phyloP scores from a whole-genome alignment of 2,113 vertebrate genomes.

The Lagopus muta region DNA sequence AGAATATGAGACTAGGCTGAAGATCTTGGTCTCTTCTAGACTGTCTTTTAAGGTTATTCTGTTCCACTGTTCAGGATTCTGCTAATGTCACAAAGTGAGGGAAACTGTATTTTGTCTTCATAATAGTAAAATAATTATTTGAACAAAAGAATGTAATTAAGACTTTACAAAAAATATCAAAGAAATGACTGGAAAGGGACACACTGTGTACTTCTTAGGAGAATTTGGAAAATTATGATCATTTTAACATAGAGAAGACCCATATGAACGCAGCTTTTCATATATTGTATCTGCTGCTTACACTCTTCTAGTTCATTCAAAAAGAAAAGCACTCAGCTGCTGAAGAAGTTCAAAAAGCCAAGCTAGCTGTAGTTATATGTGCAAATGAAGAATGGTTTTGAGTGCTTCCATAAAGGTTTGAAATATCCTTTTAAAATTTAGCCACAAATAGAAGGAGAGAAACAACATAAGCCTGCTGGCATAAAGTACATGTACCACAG shows the following conservation, averaged over 20 bases:
- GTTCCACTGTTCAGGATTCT: accelerated
- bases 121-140: slow-evolving; percentile 42
- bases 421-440: slow-evolving; percentile 62
- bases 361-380: slow-evolving; percentile 51
- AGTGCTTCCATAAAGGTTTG: slow-evolving; percentile 30
- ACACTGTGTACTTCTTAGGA: slow-evolving; percentile 14
- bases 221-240: background rate
- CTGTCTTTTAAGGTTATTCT: background rate
- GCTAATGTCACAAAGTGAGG: slow-evolving; percentile 18
- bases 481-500: slow-evolving; percentile 46
- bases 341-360: slow-evolving; percentile 56
- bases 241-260: slow-evolving; percentile 26
- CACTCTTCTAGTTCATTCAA: slow-evolving; percentile 59
- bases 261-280: slow-evolving; percentile 46
- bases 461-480: slow-evolving; percentile 27
- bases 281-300: slow-evolving; percentile 72
- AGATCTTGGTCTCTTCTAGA: background rate
- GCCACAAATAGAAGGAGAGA: slow-evolving; percentile 56
- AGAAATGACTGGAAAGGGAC: background rate
- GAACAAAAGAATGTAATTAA: slow-evolving; percentile 41
- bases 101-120: slow-evolving; percentile 34
- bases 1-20: background rate
- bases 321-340: slow-evolving; percentile 66
- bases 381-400: slow-evolving; percentile 51
- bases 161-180: slow-evolving; percentile 26